Percentiles rank a stretch among this genome's conserved stretches.
phyloP scores from a whole-genome alignment of 1,140 invertebrate genomes.

The Meloidogyne floridensis region DNA sequence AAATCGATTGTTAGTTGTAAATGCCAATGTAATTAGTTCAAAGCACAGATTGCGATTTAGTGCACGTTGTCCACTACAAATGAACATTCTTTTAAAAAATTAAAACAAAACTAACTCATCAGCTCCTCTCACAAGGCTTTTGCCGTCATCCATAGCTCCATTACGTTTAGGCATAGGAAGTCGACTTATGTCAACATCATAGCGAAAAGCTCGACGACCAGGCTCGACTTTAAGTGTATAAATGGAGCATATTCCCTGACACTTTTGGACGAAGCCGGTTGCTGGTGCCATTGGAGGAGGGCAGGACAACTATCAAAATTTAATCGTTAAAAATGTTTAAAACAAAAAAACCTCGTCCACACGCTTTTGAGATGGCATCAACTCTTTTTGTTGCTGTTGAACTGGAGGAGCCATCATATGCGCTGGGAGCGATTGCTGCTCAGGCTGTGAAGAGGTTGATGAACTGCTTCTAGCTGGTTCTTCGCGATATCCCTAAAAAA shows the following conservation, averaged over 20 bases:
- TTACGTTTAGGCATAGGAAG: slow-evolving; percentile 22
- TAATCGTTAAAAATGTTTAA: not conserved
- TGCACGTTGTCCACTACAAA: slow-evolving; percentile 37
- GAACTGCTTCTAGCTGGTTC: not conserved
- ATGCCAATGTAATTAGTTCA: slow-evolving; percentile 32
- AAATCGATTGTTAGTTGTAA: slow-evolving; percentile 36
- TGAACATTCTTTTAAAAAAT: not conserved
- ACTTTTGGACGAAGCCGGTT: slow-evolving; percentile 26
- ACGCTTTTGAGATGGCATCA: not conserved
- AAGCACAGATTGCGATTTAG: slow-evolving; percentile 39
- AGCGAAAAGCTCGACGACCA: slow-evolving; percentile 40
- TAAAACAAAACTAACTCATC: slow-evolving; percentile 36
- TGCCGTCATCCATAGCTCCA: slow-evolving; percentile 32
- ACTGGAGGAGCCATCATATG: not conserved
- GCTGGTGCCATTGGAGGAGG: slow-evolving; percentile 25
- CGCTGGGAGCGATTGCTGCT: not conserved
- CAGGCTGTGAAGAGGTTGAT: not conserved
- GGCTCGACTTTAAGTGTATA: slow-evolving; percentile 35
- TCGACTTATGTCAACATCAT: slow-evolving; percentile 40
- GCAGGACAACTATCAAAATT: not conserved
- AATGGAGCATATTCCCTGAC: slow-evolving; percentile 36
- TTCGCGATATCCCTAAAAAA: not conserved
- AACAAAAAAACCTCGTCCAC: not conserved
- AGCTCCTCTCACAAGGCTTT: slow-evolving; percentile 24
- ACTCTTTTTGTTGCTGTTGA: slow-evolving; percentile 73